Conservation (phyloP, 92 coral and sea anemone species). For the Bergia puertoricense region DNA sequence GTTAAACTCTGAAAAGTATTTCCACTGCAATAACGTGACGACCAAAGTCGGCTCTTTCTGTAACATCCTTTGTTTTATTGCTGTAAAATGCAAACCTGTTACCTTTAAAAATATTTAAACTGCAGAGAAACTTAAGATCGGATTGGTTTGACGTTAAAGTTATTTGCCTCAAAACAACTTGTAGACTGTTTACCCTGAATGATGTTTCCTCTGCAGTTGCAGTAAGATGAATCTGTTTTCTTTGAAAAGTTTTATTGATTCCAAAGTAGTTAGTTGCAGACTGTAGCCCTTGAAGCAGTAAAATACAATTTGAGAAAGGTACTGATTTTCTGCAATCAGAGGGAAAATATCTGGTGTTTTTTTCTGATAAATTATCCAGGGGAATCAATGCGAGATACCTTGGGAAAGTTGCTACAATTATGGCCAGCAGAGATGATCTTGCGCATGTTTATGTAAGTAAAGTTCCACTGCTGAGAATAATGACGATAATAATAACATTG, state of each 20-base stretch:
- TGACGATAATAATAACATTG: not conserved
- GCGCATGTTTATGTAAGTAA: slow-evolving; percentile 92
- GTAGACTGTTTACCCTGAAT: not conserved
- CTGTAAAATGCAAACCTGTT: too few relatives aligned
- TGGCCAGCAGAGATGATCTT: slow-evolving; percentile 78
- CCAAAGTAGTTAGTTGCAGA: too few relatives aligned
- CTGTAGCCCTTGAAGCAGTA: too few relatives aligned
- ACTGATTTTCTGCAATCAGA: not conserved
- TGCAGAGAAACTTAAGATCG: too few relatives aligned
- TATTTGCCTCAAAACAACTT: not conserved
- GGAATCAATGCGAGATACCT: slow-evolving; percentile 93
- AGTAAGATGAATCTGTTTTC: not conserved
- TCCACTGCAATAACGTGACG: too few relatives aligned
- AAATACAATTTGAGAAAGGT: not conserved
- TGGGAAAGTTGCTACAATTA: slow-evolving; percentile 79
- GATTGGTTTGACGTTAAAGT: not conserved
- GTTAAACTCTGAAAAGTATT: too few relatives aligned
- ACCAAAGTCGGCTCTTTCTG: too few relatives aligned
- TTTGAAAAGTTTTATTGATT: too few relatives aligned
- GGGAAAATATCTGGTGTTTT: not conserved
- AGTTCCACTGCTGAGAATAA: not conserved
- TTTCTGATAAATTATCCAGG: slow-evolving; percentile 46
- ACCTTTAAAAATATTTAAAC: too few relatives aligned
- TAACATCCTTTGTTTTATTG: too few relatives aligned
- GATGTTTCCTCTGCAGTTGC: not conserved